Conservation (phyloP, 2,113 vertebrate species). For the Pelobates fuscus region DNA sequence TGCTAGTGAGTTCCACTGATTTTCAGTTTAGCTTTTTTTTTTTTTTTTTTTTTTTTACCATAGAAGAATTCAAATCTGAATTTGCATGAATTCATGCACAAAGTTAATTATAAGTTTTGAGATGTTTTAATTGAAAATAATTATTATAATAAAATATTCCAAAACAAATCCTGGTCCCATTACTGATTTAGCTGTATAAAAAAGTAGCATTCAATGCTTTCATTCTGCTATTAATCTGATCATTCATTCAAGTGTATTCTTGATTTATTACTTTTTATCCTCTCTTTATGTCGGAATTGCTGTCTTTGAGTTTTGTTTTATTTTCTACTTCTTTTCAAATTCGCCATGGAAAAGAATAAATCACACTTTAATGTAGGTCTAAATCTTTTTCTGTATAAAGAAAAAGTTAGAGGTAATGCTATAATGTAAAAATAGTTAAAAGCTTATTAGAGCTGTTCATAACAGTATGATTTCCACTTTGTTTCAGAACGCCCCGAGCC, state of each 20-base stretch:
- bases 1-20: no score
- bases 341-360: constrained; percentile 89
- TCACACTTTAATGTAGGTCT: constrained; percentile 81
- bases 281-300: constrained; percentile 69
- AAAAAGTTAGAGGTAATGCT: constrained; percentile 69
- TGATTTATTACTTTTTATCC: constrained; percentile 63
- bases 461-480: constrained; percentile 93
- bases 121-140: no score
- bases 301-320: constrained; percentile 71
- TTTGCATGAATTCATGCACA: no score
- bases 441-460: constrained; percentile 92
- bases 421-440: constrained; percentile 92
- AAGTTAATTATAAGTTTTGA: no score
- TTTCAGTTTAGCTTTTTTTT: no score
- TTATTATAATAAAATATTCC: no score
- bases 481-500: constrained; percentile 87
- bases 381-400: constrained; percentile 67
- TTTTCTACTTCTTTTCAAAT: constrained; percentile 67
- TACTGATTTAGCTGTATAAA: no score
- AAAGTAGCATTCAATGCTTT: no score
- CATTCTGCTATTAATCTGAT: no score
- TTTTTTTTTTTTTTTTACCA: no score
- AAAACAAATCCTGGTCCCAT: no score
- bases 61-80: no score
- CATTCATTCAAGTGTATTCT: constrained; percentile 20